These are phyloP conservation scores for Microctonus hyperodae DNA, from an alignment of 2,888 invertebrate genomes.

Conservation along the genomic window DNA sequence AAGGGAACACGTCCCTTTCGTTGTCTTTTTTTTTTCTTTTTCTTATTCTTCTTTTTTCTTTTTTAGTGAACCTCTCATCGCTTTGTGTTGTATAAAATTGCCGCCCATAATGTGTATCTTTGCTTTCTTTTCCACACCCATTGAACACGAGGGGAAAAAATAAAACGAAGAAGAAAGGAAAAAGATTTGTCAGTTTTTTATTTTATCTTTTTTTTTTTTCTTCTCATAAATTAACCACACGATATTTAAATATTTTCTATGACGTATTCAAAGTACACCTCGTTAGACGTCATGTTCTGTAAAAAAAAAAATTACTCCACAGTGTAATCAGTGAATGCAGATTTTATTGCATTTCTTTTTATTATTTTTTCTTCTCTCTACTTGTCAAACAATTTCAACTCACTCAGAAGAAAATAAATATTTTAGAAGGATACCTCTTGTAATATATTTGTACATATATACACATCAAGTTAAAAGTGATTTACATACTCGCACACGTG, in stretches of 20 bases:
- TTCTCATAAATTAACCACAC: not conserved
- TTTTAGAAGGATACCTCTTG: not conserved
- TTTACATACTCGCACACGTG: not conserved
- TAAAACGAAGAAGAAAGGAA: not conserved
- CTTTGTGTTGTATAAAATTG: slow-evolving; percentile 24
- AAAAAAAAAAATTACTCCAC: not conserved
- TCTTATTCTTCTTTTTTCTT: not conserved
- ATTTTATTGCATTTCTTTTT: not conserved
- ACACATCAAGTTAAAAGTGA: not conserved
- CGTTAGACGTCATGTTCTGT: slow-evolving; percentile 8
- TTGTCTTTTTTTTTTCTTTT: slow-evolving; percentile 4
- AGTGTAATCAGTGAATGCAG: not conserved
- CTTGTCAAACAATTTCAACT: not conserved
- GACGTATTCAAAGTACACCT: slow-evolving; percentile 3
- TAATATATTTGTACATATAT: not conserved
- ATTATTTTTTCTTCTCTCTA: not conserved
- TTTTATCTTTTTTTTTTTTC: not conserved
- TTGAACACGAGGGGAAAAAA: not conserved
- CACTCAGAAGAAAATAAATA: not conserved
- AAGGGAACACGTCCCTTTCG: slow-evolving; percentile 25
- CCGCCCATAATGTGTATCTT: slow-evolving; percentile 10
- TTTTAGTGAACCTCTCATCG: slow-evolving; percentile 1
- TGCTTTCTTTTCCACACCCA: slow-evolving; percentile 14
- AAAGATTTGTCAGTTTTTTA: slow-evolving; percentile 1
- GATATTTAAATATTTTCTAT: not conserved